Percentiles rank a stretch among this genome's conserved stretches.
Evolutionary conservation across 2,113 vertebrate species (phyloP).

Genomic region (Grantiella picta): DNA sequence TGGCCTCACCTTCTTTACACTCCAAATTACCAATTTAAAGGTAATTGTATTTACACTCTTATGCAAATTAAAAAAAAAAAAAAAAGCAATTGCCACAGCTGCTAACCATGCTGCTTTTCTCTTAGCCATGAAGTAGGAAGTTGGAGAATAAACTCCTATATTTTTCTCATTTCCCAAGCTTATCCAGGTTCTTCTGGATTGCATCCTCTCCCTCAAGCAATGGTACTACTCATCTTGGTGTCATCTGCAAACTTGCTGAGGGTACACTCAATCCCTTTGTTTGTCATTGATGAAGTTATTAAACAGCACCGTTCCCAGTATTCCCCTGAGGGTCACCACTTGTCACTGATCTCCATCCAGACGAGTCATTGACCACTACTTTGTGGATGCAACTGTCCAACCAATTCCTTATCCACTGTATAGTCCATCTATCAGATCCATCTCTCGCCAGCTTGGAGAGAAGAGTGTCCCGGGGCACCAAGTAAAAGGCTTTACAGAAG

Average conservation of each 20-base stretch:
- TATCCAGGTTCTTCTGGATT: not conserved
- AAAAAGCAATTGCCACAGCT: not conserved
- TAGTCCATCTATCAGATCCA: accelerated
- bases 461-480: not conserved
- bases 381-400: not conserved
- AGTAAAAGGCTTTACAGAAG: not conserved
- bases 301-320: not conserved
- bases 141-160: not conserved
- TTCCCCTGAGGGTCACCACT: not conserved
- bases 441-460: not conserved
- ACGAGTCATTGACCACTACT: not conserved
- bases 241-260: not conserved
- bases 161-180: not conserved
- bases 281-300: not conserved
- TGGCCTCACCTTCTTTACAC: not conserved
- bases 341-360: not conserved
- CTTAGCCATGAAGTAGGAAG: not conserved
- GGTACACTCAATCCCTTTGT: not conserved
- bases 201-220: not conserved
- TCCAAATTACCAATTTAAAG: not conserved
- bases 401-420: not conserved
- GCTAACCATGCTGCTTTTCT: not conserved
- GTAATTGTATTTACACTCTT: not conserved
- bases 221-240: not conserved
- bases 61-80: too few relatives aligned